Evolutionary conservation across 2,113 vertebrate species (phyloP), one percentile per base, ranked within the genome.

Genomic region (Perca flavescens): DNA sequence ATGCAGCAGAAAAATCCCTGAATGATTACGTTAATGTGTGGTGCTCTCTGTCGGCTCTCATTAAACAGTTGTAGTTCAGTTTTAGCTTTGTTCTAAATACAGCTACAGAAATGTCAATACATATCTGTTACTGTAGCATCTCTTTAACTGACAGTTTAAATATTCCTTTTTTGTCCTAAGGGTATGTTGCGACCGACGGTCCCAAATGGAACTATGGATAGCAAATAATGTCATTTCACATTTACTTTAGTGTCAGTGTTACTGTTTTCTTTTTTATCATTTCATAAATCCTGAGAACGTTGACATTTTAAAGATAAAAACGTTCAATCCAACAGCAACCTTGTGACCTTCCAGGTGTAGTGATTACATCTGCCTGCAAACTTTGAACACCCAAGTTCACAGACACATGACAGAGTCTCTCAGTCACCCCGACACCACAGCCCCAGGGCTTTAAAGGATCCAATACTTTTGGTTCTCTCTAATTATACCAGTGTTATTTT

Each of bases 221-320:
- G 25, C 49, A 47, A 47, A 76, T 63, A 16, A 47, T 58, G 15
- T 57, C 11, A 64, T 57, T 57, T 53, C 66, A 64, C 28, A n/a
- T 71, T 34, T n/a, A 4, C 56, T 50, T 28, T 49, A 17, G 21
- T 63, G 47, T 74, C 54, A 31, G 53, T 22, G 57, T 31, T 14
- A 10, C 11, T 46, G 53, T n/a, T 49, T 47, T 11, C 60, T 40
- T 15, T 11, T 47, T 40, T 76, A 49, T 58, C 17, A 31, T 64
- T 57, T 22, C 17, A 36, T 22, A 31, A 71, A 60, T 46, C 49
- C 17, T 22, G 21, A 62, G 47, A 82, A 57, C 64, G 72, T 62
- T 25, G 49, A 54, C 46, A 73, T 68, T 40, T 74, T n/a, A 6
- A 57, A 75, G 83, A 57, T 64, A 50, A 84, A 43, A 80, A 49